phyloP scores from a whole-genome alignment of 2,113 vertebrate genomes.

The Dolichotis patagonum region DNA sequence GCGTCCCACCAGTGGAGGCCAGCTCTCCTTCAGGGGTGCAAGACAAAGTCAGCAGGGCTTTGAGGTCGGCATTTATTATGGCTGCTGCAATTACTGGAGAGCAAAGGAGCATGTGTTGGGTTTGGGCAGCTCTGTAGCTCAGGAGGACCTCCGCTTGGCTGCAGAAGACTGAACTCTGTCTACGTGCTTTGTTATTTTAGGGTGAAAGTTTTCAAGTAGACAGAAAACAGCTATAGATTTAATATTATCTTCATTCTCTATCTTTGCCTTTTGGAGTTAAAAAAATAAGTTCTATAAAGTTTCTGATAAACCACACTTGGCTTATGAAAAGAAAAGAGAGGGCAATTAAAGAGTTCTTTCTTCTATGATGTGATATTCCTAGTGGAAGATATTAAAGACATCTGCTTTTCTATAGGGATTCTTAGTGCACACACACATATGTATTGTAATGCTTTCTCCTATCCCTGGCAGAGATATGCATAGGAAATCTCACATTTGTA shows the following conservation, averaged over 20 bases:
- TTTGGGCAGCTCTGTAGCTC: too few species aligned
- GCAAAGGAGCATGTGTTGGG: not conserved
- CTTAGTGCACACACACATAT: not conserved
- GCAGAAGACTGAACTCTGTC: not conserved
- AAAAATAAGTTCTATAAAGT: not conserved
- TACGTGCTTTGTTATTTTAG: not conserved
- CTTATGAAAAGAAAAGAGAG: not conserved
- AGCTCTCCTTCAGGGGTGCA: not conserved
- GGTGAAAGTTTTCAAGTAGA: not conserved
- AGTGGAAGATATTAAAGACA: not conserved
- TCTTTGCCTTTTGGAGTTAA: not conserved
- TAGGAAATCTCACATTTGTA: not conserved
- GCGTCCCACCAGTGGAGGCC: rapidly evolving
- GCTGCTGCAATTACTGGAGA: not conserved
- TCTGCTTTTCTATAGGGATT: not conserved
- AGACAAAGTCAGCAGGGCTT: not conserved
- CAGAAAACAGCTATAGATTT: not conserved
- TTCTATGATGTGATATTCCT: not conserved
- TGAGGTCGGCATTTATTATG: not conserved
- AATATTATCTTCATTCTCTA: not conserved
- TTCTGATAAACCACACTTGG: not conserved
- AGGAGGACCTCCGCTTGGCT: not conserved
- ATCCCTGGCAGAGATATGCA: not conserved
- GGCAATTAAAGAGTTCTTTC: not conserved
- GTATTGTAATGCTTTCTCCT: not conserved